phyloP scores from a whole-genome alignment of 2,888 invertebrate species.

The Bugulina stolonifera region DNA sequence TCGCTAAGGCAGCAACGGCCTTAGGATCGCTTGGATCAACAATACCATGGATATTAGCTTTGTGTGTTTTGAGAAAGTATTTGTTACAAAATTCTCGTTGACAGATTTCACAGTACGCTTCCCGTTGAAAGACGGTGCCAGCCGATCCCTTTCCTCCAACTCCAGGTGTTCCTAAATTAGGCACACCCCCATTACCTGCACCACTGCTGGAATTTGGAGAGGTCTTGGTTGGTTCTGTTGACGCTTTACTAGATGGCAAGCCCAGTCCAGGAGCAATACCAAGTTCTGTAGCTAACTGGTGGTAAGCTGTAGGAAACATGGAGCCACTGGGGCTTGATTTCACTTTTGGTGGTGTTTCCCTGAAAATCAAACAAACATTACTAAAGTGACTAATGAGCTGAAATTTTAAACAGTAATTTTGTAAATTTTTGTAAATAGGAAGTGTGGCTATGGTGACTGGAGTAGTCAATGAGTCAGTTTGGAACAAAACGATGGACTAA shows the following conservation, averaged over 20 bases:
- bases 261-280: conserved; percentile 33
- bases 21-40: conserved; percentile 34
- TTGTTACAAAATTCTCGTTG: conserved; percentile 98
- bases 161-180: background rate
- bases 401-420: background rate
- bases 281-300: conserved; percentile 82
- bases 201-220: background rate
- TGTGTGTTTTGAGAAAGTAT: conserved; percentile 94
- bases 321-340: background rate
- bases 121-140: conserved; percentile 73
- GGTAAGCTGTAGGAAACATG: conserved; percentile 53
- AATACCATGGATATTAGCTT: conserved; percentile 93
- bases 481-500: background rate
- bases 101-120: conserved; percentile 94
- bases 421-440: background rate
- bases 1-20: background rate
- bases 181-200: background rate
- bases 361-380: background rate
- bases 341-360: background rate
- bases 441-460: background rate
- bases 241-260: background rate
- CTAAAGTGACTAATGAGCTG: background rate
- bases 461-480: background rate
- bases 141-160: conserved; percentile 28
- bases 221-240: background rate